These are phyloP conservation scores for Oligia latruncula DNA, from an alignment of 2,888 invertebrate genomes.

Conservation along the genomic window DNA sequence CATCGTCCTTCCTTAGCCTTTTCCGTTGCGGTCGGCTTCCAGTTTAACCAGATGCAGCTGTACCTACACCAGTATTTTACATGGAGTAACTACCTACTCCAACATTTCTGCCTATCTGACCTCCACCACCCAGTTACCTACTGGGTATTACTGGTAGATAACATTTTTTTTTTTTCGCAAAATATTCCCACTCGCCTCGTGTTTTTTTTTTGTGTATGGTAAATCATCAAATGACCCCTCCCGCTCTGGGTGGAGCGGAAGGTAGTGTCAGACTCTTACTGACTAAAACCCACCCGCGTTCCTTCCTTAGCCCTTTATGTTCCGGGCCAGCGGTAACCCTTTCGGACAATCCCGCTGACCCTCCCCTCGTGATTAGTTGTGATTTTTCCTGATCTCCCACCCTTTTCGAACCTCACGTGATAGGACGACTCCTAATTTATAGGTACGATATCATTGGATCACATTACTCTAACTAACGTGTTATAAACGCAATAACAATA, in stretches of 20 bases:
- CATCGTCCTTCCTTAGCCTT: not conserved
- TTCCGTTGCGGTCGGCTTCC: not conserved
- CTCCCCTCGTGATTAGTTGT: not conserved
- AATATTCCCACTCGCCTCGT: not conserved
- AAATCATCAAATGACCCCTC: too few species aligned
- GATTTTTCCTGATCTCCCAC: not conserved
- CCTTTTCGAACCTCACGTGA: not conserved
- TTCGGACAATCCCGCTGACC: too few species aligned
- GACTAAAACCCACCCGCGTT: too few species aligned
- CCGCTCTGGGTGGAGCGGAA: too few species aligned
- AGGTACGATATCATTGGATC: constrained; percentile 31
- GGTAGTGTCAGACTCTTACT: too few species aligned
- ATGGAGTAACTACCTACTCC: not conserved
- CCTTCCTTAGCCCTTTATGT: too few species aligned
- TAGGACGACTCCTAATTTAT: not conserved
- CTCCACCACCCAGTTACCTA: not conserved
- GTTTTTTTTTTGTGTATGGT: too few species aligned
- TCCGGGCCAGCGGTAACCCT: too few species aligned
- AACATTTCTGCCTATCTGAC: not conserved
- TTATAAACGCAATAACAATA: constrained; percentile 9
- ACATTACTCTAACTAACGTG: constrained; percentile 15
- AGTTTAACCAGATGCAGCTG: not conserved
- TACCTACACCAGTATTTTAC: not conserved
- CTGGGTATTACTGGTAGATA: not conserved
- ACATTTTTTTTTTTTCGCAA: not conserved